Percentiles rank a stretch among this genome's conserved stretches.
These are phyloP conservation scores for cattle (Bos taurus) DNA, from an alignment of 2,113 vertebrate species.

Conservation along the genomic window DNA sequence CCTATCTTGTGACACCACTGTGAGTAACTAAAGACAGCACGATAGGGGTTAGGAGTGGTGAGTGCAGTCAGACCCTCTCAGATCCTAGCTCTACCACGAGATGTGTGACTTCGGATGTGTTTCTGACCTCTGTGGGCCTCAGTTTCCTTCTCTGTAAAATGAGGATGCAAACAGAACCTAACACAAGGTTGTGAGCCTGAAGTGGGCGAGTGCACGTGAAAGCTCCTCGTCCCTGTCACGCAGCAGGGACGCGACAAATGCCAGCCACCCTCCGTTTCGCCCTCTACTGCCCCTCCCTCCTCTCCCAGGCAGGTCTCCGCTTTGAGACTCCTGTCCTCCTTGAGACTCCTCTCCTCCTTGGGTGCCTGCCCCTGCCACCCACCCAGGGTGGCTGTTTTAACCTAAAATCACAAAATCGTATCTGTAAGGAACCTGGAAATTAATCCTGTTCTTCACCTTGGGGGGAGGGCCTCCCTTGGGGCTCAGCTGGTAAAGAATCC, in stretches of 20 bases:
- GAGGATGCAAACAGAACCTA: neutral
- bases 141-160: neutral
- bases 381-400: neutral
- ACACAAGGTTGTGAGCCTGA: neutral
- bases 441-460: neutral
- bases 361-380: neutral
- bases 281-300: neutral
- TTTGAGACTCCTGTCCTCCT: neutral
- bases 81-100: neutral
- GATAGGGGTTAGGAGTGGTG: rapidly evolving
- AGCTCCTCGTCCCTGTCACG: neutral
- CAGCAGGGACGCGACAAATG: rapidly evolving
- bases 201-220: rapidly evolving
- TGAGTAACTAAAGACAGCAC: neutral
- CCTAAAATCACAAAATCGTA: neutral
- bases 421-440: neutral
- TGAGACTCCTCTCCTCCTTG: neutral
- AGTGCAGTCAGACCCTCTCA: neutral
- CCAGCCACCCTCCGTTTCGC: neutral
- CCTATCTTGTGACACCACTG: neutral
- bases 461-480: neutral
- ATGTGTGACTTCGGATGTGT: rapidly evolving
- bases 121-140: neutral
- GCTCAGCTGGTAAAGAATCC: neutral
- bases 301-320: neutral